Conservation (phyloP, 2,797 vertebrate species). For the Neosilurus hyrtlii region DNA sequence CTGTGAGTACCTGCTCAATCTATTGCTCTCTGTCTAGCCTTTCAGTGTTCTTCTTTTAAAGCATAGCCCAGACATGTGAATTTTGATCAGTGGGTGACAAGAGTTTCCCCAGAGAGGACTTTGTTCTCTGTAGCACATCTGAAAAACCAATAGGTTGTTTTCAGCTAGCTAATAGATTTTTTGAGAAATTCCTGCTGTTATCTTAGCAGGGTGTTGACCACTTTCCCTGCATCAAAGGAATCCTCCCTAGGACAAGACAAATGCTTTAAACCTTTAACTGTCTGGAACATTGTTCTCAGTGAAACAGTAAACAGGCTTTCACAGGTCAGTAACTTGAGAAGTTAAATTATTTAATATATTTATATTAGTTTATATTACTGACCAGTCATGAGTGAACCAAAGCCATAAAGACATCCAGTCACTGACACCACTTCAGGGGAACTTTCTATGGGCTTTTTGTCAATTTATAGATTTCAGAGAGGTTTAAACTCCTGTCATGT, state of each 20-base stretch:
- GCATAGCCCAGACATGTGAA: constrained; percentile 47
- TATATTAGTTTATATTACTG: neutral
- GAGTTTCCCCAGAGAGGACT: constrained; percentile 52
- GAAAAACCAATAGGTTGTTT: constrained; percentile 65
- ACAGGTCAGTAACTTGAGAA: constrained; percentile 8
- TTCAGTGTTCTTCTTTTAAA: constrained; percentile 46
- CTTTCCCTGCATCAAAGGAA: constrained; percentile 55
- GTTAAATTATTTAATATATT: neutral
- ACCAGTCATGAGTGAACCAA: neutral
- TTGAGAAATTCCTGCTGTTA: constrained; percentile 54
- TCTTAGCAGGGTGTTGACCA: constrained; percentile 53
- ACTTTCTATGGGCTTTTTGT: neutral
- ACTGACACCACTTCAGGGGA: neutral
- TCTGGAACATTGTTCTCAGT: constrained; percentile 35
- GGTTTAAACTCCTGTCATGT: neutral
- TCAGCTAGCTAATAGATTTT: constrained; percentile 56
- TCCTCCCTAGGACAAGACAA: constrained; percentile 50
- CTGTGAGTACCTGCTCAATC: constrained; percentile 24
- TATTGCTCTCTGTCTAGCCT: constrained; percentile 49
- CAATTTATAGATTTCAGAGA: neutral
- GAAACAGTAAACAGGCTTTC: constrained; percentile 28
- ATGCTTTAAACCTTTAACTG: constrained; percentile 44
- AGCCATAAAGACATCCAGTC: neutral
- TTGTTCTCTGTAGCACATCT: constrained; percentile 56
- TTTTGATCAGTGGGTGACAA: constrained; percentile 48